These are phyloP conservation scores for Formica selysi DNA, from an alignment of 1,140 invertebrate genomes.

Conservation along the genomic window DNA sequence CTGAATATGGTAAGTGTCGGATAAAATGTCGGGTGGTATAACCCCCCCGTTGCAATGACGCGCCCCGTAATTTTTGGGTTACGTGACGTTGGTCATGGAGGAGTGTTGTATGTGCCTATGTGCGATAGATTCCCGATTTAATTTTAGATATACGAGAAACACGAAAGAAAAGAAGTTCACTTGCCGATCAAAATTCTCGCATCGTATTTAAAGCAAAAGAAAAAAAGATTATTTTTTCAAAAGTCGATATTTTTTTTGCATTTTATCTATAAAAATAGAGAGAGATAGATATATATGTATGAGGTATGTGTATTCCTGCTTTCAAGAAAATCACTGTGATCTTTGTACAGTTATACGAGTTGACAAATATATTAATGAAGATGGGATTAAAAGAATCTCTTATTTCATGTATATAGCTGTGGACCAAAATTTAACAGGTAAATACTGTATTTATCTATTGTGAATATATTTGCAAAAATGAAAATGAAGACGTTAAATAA, in stretches of 20 bases:
- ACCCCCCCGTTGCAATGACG: background rate
- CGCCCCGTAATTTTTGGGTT: conserved; percentile 39
- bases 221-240: too few relatives aligned
- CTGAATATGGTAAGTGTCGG: conserved; percentile 31
- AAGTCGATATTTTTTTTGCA: background rate
- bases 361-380: background rate
- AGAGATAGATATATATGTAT: background rate
- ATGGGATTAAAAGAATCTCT: background rate
- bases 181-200: background rate
- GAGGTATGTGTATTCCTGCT: background rate
- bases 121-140: background rate
- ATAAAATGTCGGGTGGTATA: conserved; percentile 18
- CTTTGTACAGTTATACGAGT: background rate
- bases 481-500: background rate
- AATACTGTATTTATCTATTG: background rate
- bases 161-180: background rate
- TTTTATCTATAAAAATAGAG: background rate
- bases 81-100: background rate
- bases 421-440: background rate
- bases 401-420: background rate
- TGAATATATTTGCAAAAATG: background rate
- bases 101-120: background rate
- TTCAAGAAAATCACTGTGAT: background rate
- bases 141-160: background rate
- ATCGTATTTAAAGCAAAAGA: background rate